phyloP scores from a whole-genome alignment of 2,797 vertebrate genomes.

The Masticophis lateralis region DNA sequence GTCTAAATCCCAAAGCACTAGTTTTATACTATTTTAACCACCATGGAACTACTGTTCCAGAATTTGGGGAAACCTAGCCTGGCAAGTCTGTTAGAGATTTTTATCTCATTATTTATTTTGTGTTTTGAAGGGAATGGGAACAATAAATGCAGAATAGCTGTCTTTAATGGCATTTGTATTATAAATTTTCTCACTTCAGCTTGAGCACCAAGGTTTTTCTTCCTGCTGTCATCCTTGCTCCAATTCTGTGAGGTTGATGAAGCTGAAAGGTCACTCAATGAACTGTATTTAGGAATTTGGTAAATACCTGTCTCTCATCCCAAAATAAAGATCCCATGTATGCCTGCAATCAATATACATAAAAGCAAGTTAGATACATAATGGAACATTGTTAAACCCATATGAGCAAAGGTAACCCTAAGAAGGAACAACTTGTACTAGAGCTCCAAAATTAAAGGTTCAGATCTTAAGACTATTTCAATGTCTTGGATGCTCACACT shows the following conservation, averaged over 20 bases:
- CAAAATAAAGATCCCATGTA: not conserved
- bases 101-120: not conserved
- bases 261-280: not conserved
- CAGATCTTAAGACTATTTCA: not conserved
- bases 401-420: not conserved
- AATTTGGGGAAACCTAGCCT: not conserved
- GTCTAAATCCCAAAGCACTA: not conserved
- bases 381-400: not conserved
- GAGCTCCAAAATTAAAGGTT: not conserved
- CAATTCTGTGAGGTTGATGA: not conserved
- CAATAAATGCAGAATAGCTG: not conserved
- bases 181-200: not conserved
- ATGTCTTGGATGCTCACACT: not conserved
- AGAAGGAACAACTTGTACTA: not conserved
- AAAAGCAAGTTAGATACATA: not conserved
- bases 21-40: not conserved
- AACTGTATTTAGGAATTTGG: not conserved
- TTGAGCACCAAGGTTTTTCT: not conserved
- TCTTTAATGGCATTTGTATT: not conserved
- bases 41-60: not conserved
- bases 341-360: not conserved
- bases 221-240: not conserved
- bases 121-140: not conserved
- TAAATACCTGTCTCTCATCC: not conserved
- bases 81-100: not conserved